phyloP scores from a whole-genome alignment of 2,113 vertebrate species.

The Megaceryle torquata region DNA sequence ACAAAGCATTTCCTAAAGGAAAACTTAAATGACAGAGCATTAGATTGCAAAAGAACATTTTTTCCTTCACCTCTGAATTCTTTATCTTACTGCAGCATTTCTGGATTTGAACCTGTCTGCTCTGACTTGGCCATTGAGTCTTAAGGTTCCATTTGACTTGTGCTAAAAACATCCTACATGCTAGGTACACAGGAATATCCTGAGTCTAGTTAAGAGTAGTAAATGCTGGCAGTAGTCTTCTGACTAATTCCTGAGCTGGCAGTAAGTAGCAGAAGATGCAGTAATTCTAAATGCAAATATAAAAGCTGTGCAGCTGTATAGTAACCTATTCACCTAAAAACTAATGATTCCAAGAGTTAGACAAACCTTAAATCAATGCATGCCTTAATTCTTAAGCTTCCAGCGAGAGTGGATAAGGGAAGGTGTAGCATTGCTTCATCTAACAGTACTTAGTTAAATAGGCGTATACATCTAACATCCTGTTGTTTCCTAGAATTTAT shows the following conservation, averaged over 20 bases:
- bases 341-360: neutral
- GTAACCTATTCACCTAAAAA: neutral
- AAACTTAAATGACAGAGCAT: neutral
- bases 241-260: neutral
- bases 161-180: neutral
- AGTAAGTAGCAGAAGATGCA: neutral
- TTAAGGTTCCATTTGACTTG: conserved; percentile 18
- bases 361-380: neutral
- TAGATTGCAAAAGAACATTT: neutral
- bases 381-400: neutral
- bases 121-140: neutral
- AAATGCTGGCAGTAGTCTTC: neutral
- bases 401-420: neutral
- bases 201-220: neutral
- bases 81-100: conserved; percentile 3
- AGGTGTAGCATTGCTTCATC: neutral
- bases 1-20: neutral
- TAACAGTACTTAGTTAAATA: neutral
- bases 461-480: neutral
- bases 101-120: conserved; percentile 15
- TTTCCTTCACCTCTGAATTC: neutral
- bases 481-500: neutral
- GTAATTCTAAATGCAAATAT: neutral
- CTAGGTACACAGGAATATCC: neutral
- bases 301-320: neutral